Conservation (phyloP, 1,140 invertebrate species). For the Zophobas atratus region DNA sequence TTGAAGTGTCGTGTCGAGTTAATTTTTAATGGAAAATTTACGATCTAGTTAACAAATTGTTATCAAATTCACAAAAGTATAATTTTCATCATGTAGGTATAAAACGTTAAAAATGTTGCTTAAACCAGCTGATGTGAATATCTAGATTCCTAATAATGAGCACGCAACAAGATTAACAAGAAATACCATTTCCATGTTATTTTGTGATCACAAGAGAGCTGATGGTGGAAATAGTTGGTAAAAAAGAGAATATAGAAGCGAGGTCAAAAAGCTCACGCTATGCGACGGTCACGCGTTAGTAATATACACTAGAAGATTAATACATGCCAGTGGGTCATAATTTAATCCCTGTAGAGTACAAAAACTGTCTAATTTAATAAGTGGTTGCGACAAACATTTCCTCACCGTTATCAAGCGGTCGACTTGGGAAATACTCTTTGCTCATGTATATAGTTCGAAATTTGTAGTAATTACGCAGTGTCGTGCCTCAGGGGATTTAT, state of each 20-base stretch:
- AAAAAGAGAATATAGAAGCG: constrained; percentile 12
- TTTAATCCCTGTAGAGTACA: constrained; percentile 22
- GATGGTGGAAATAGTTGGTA: constrained; percentile 28
- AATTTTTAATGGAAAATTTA: no score
- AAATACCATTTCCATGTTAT: constrained; percentile 35
- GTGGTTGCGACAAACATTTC: constrained; percentile 7
- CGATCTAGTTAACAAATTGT: no score
- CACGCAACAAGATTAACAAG: constrained; percentile 5
- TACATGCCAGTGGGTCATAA: constrained; percentile 37
- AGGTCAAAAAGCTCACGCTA: constrained; percentile 40
- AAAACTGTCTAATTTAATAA: constrained; percentile 45
- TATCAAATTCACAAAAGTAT: no score
- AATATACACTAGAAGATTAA: constrained; percentile 42
- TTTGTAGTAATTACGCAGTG: constrained; percentile 43
- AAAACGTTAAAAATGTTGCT: no score
- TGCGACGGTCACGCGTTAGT: constrained; percentile 23
- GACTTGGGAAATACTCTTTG: constrained; percentile 12
- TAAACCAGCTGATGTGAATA: constrained; percentile 2
- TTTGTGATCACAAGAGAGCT: constrained; percentile 7
- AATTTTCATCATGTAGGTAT: no score
- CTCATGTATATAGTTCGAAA: constrained; percentile 26
- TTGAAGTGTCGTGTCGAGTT: no score
- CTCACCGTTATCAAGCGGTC: constrained; percentile 7
- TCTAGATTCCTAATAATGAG: neutral
- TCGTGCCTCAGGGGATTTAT: constrained; percentile 36